A percentile compares a stretch with the other conserved stretches of the same genome.
Evolutionary conservation across 2,113 vertebrate genomes (phyloP).

Genomic region (Pollachius pollachius): DNA sequence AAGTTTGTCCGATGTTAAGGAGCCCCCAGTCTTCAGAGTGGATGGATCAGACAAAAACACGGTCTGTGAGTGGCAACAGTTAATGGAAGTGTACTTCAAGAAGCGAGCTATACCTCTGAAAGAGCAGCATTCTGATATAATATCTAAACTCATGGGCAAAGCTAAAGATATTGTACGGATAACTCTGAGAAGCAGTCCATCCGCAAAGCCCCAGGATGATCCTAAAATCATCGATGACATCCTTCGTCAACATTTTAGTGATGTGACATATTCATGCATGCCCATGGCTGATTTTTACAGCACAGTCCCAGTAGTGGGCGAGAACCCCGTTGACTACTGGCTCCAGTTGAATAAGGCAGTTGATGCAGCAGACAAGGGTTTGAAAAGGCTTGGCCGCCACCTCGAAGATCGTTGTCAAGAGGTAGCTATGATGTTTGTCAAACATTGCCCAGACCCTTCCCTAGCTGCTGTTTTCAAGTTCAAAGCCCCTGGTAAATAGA

Average conservation of each 20-base stretch:
- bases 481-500: conserved; percentile 42
- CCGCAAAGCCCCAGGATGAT: background rate
- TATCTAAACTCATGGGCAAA: conserved; percentile 2
- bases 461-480: conserved; percentile 30
- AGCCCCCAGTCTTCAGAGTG: background rate
- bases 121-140: background rate
- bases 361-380: conserved; percentile 16
- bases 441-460: conserved; percentile 30
- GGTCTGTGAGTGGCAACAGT: no score
- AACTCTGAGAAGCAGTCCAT: background rate
- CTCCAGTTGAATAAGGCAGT: conserved; percentile 24
- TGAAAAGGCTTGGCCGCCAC: conserved; percentile 12
- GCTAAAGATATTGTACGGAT: conserved; percentile 10
- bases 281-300: conserved; percentile 27
- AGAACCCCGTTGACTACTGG: conserved; percentile 20
- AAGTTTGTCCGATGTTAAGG: background rate
- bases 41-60: background rate
- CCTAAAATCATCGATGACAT: conserved; percentile 21
- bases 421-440: conserved; percentile 32
- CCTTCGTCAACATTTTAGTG: conserved; percentile 15
- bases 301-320: background rate
- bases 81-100: background rate
- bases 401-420: conserved; percentile 17
- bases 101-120: background rate
- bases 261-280: conserved; percentile 27